Evolutionary conservation across 2,113 vertebrate genomes (phyloP).

Genomic region (Solea senegalensis): DNA sequence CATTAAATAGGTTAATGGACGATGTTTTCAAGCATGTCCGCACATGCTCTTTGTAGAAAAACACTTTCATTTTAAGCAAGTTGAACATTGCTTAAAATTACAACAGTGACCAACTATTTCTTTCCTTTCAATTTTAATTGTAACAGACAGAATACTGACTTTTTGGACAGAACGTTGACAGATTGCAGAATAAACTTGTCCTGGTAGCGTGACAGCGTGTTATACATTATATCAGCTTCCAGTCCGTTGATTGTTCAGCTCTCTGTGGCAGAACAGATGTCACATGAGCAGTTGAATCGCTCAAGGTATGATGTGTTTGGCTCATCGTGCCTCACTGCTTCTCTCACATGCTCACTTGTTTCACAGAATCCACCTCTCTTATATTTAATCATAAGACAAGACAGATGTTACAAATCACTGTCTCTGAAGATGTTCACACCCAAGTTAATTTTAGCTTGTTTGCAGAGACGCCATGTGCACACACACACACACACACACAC

Average conservation of each 20-base stretch:
- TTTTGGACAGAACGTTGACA: too few relatives aligned
- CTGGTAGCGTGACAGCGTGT: background rate
- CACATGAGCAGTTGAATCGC: conserved; percentile 62
- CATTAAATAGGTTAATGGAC: too few relatives aligned
- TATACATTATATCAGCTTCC: conserved; percentile 5
- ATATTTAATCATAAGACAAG: conserved; percentile 58
- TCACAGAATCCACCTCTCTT: conserved; percentile 44
- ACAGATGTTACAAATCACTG: conserved; percentile 59
- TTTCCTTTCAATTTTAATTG: too few relatives aligned
- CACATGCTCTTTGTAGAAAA: too few relatives aligned
- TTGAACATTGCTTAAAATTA: too few relatives aligned
- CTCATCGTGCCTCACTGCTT: conserved; percentile 62
- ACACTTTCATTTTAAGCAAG: too few relatives aligned
- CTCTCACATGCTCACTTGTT: conserved; percentile 64
- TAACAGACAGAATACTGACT: too few relatives aligned
- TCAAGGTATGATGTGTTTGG: conserved; percentile 68
- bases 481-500: conserved; percentile 4
- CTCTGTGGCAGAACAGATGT: conserved; percentile 54
- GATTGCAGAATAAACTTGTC: background rate
- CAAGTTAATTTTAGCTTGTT: conserved; percentile 46
- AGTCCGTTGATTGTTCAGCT: conserved; percentile 40
- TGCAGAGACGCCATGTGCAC: conserved; percentile 5
- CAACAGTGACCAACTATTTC: too few relatives aligned
- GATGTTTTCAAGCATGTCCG: too few relatives aligned
- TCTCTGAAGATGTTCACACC: conserved; percentile 56